Base-by-base conservation (phyloP, 1,140 invertebrate genomes). In the Oncopeltus fasciatus region DNA sequence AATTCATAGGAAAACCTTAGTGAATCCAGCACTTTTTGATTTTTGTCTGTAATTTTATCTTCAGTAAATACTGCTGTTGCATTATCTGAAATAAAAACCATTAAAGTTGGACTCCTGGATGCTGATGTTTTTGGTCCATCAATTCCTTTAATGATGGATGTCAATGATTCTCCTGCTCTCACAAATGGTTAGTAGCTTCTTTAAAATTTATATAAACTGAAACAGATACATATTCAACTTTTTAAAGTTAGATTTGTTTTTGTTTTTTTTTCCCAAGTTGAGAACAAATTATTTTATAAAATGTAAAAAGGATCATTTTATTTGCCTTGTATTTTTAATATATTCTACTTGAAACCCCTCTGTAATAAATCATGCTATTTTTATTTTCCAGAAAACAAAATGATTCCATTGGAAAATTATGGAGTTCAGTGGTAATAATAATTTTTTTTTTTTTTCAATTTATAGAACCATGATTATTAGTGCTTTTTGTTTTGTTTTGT, bases 71-170 rank as follows among this genome's bases (percentile, higher is more conserved):
- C 93, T 57, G 85, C 90, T 5, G 78, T 84, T 66, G 86, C 84
- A 4, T 71, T 90, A 68, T 87, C 86, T 72, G 67, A 75, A 20
- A 69, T 81, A 57, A 74, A 81, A 62, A 68, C 78, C 53, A 85
- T 82, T 71, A 78, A 78, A 68, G 78, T 94, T 67, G 90, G 90
- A 0, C 72, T 95, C 8, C 73, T 95, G 46, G 92, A 95, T 78
- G 86, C 87, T 0, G 92, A 95, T 76, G 84, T 95, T 9, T 95
- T 89, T 75, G 92, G 92, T 0, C 92, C 92, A 0, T 90, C 87
- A 0, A 78, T 95, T 63, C 91, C 92, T 9, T 74, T 87, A n/a
- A 89, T 95, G 86, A 91, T 93, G 88, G 92, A 92, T 74, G 72
- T 93, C 11, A 76, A 80, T 64, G 84, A 85, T 59, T 79, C 84